These are phyloP conservation scores for Eueremaeus valkanovi DNA, from an alignment of 2,888 invertebrate genomes.

Conservation along the genomic window DNA sequence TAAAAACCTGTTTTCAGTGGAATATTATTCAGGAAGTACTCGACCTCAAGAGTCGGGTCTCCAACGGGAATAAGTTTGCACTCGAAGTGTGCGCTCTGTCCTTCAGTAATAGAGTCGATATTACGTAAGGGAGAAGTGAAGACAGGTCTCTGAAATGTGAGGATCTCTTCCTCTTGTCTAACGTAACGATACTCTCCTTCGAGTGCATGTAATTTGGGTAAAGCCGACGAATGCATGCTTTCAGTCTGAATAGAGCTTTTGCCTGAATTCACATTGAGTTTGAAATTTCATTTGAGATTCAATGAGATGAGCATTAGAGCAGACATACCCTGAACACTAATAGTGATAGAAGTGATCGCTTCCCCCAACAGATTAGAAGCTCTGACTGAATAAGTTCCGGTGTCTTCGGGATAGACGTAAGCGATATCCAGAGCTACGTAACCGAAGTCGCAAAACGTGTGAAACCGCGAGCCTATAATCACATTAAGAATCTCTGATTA, in stretches of 20 bases:
- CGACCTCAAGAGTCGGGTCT: constrained; percentile 79
- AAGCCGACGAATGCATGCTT: constrained; percentile 30
- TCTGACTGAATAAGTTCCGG: constrained; percentile 89
- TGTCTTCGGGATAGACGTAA: constrained; percentile 91
- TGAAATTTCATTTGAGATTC: background rate
- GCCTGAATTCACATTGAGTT: no score
- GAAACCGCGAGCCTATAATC: constrained; percentile 73
- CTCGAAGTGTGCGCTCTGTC: constrained; percentile 93
- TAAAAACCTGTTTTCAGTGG: constrained; percentile 63
- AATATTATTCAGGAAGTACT: constrained; percentile 93
- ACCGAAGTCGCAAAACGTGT: constrained; percentile 94
- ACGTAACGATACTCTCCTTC: constrained; percentile 15
- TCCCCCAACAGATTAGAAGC: constrained; percentile 87
- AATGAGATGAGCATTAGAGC: background rate
- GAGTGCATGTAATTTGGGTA: constrained; percentile 22
- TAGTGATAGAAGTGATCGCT: constrained; percentile 83
- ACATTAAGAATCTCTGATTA: background rate
- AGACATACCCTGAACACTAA: constrained; percentile 69
- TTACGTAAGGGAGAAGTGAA: constrained; percentile 59
- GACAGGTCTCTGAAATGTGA: constrained; percentile 6
- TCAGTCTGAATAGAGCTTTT: constrained; percentile 75
- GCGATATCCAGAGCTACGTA: constrained; percentile 96
- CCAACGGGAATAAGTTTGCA: constrained; percentile 74
- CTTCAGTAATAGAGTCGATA: constrained; percentile 58
- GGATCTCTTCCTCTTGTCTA: background rate